Percentiles rank a stretch among this genome's conserved stretches.
These are phyloP conservation scores for Sphaeridia pumilis DNA, from an alignment of 2,888 invertebrate species.

Conservation along the genomic window DNA sequence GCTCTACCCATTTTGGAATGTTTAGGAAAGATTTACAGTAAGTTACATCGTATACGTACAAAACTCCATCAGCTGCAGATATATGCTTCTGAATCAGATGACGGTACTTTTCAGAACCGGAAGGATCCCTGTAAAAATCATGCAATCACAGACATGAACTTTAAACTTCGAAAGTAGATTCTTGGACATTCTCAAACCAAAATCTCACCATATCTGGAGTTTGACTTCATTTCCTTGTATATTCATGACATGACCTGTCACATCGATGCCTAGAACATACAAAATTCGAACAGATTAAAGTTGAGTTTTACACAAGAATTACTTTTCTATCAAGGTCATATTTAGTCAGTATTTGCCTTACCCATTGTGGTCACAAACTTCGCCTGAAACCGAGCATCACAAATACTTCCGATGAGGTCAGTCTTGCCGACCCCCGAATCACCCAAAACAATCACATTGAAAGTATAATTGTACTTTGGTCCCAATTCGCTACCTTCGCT, in stretches of 20 bases:
- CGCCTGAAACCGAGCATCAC: slow-evolving; percentile 13
- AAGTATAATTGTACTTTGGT: slow-evolving; percentile 8
- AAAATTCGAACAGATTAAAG: not conserved
- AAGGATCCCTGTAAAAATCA: slow-evolving; percentile 18
- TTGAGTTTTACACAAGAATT: not conserved
- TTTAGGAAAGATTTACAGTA: slow-evolving; percentile 16
- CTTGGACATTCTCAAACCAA: not conserved
- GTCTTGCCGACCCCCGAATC: slow-evolving; percentile 19
- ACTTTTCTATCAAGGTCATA: not conserved
- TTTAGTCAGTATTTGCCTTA: slow-evolving; percentile 1
- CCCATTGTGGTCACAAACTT: slow-evolving; percentile 16
- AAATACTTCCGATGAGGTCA: slow-evolving; percentile 17
- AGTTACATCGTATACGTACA: slow-evolving; percentile 16
- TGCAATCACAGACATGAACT: too few relatives aligned
- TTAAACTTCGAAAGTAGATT: not conserved
- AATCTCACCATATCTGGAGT: slow-evolving; percentile 17
- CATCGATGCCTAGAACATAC: slow-evolving; percentile 14
- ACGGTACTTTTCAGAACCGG: slow-evolving; percentile 17
- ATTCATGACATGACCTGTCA: slow-evolving; percentile 9
- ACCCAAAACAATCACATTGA: slow-evolving; percentile 14
- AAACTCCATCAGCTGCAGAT: slow-evolving; percentile 10
- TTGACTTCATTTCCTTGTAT: slow-evolving; percentile 13
- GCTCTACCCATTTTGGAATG: slow-evolving; percentile 17
- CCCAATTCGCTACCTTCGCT: not conserved
- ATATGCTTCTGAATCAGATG: slow-evolving; percentile 13